phyloP scores from a whole-genome alignment of 2,888 invertebrate genomes.

The Panopea generosa region DNA sequence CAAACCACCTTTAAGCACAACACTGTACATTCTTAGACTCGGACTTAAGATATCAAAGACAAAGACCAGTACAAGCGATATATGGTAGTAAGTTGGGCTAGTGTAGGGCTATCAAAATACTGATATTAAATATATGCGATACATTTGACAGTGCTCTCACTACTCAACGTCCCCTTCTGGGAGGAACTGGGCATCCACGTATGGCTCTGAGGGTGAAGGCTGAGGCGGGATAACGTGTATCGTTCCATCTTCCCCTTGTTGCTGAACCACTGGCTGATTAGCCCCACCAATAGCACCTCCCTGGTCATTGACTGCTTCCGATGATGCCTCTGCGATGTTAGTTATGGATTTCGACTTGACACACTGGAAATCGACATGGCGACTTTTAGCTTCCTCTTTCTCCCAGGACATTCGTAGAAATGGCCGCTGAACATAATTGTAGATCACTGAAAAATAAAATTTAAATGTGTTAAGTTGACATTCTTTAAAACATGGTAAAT shows the following conservation, averaged over 20 bases:
- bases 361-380: slow-evolving; percentile 99
- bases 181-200: slow-evolving; percentile 79
- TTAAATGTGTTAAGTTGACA: neutral
- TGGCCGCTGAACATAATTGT: slow-evolving; percentile 99
- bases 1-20: too few species aligned
- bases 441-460: slow-evolving; percentile 90
- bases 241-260: slow-evolving; percentile 81
- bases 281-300: slow-evolving; percentile 88
- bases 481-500: neutral
- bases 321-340: slow-evolving; percentile 95
- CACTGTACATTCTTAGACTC: too few species aligned
- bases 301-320: slow-evolving; percentile 87
- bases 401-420: slow-evolving; percentile 99
- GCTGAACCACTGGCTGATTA: slow-evolving; percentile 61
- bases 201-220: slow-evolving; percentile 83
- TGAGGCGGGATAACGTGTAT: slow-evolving; percentile 85
- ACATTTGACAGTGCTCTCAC: too few species aligned
- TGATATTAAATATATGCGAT: too few species aligned
- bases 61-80: too few species aligned
- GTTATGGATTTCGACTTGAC: slow-evolving; percentile 99
- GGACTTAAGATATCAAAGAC: too few species aligned
- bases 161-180: slow-evolving; percentile 76
- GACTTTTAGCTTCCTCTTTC: slow-evolving; percentile 99
- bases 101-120: too few species aligned
- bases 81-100: too few species aligned